Evolutionary conservation across 2,797 vertebrate genomes (phyloP).

Genomic region (Pseudochirops cupreus): DNA sequence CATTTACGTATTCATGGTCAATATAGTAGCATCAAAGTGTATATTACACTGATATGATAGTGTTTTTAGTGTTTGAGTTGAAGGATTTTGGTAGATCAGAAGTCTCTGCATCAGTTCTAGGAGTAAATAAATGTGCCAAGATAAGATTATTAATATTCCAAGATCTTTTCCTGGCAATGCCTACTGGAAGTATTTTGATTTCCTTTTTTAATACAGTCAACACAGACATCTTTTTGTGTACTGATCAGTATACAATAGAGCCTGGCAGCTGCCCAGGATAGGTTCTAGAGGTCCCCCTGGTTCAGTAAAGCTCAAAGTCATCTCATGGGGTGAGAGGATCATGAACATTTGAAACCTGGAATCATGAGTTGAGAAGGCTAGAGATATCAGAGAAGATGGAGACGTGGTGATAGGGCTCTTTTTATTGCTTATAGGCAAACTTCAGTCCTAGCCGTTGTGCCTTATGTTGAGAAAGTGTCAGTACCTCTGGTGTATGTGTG

Average conservation of each 20-base stretch:
- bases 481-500: not conserved
- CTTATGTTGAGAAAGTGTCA: slow-evolving; percentile 12
- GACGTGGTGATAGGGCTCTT: not conserved
- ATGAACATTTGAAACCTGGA: slow-evolving; percentile 29
- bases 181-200: slow-evolving; percentile 47
- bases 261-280: slow-evolving; percentile 24
- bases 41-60: slow-evolving; percentile 34
- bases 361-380: slow-evolving; percentile 35
- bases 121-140: slow-evolving; percentile 48
- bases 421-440: not conserved
- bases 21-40: slow-evolving; percentile 57
- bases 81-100: slow-evolving; percentile 48
- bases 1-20: slow-evolving; percentile 26
- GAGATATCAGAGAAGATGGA: slow-evolving; percentile 38
- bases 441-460: slow-evolving; percentile 18
- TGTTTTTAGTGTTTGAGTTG: slow-evolving; percentile 42
- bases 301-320: slow-evolving; percentile 28
- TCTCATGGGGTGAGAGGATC: slow-evolving; percentile 33
- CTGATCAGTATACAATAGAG: not conserved
- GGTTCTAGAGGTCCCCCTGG: slow-evolving; percentile 31
- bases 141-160: slow-evolving; percentile 54
- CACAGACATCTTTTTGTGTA: not conserved
- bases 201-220: not conserved
- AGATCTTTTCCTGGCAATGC: slow-evolving; percentile 36
- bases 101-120: slow-evolving; percentile 23